phyloP scores from a whole-genome alignment of 2,797 vertebrate species.

The Phrynocephalus forsythii region DNA sequence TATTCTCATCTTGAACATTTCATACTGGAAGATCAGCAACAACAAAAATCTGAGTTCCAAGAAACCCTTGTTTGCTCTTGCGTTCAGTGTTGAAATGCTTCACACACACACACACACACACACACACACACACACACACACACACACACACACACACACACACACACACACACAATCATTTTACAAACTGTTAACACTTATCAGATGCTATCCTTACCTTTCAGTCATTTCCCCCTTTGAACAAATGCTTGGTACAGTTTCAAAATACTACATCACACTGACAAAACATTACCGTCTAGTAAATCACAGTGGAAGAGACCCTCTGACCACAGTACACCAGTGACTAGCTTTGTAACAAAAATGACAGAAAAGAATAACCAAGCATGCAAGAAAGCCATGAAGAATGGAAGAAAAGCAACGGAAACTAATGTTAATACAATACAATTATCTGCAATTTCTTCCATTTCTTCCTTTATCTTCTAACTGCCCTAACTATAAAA shows the following conservation, averaged over 20 bases:
- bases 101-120: too few species aligned
- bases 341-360: neutral
- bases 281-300: neutral
- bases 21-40: neutral
- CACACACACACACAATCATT: neutral
- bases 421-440: neutral
- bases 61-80: neutral
- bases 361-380: neutral
- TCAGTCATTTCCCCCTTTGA: neutral
- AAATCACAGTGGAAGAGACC: neutral
- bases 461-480: neutral
- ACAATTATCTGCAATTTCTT: neutral
- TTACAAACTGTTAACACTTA: neutral
- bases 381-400: neutral
- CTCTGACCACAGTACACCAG: neutral
- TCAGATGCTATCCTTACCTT: neutral
- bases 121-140: too few species aligned
- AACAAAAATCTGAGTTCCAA: neutral
- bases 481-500: neutral
- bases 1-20: neutral
- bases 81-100: constrained; percentile 1
- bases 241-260: neutral
- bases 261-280: neutral
- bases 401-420: neutral
- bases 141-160: too few species aligned